Evolutionary conservation across 2,888 invertebrate species (phyloP).

Genomic region (Maniola hyperantus): DNA sequence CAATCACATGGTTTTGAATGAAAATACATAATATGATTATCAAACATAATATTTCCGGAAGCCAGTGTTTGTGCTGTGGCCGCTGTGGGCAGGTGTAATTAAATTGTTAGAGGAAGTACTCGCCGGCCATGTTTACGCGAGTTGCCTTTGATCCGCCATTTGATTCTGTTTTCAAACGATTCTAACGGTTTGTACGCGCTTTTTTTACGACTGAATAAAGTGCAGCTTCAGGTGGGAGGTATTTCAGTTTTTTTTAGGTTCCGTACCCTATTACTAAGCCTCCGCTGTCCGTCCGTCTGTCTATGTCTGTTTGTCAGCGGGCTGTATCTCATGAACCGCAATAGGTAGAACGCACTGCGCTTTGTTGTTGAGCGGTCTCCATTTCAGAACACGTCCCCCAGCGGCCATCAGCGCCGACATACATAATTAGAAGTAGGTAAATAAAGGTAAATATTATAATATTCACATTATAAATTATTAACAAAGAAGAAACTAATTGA

Average conservation of each 20-base stretch:
- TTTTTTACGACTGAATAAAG: conserved; percentile 27
- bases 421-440: too few relatives aligned
- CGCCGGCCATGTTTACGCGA: conserved; percentile 45
- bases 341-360: too few relatives aligned
- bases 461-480: too few relatives aligned
- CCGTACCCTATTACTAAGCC: too few relatives aligned
- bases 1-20: not conserved
- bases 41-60: conserved; percentile 48
- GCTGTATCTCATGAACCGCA: too few relatives aligned
- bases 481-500: too few relatives aligned
- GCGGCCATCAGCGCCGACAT: too few relatives aligned
- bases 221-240: conserved; percentile 23
- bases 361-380: too few relatives aligned
- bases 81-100: conserved; percentile 58
- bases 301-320: too few relatives aligned
- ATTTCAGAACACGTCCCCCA: too few relatives aligned
- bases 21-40: conserved; percentile 19
- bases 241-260: not conserved
- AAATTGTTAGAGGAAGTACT: conserved; percentile 58
- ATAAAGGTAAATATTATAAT: too few relatives aligned
- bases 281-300: too few relatives aligned
- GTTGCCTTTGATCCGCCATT: conserved; percentile 50
- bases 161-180: conserved; percentile 37
- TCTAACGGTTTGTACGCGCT: conserved; percentile 25
- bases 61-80: conserved; percentile 54